Evolutionary conservation across 2,113 vertebrate genomes (phyloP), one percentile per base, ranked within the genome.

Genomic region (Sinocyclocheilus anshuiensis): DNA sequence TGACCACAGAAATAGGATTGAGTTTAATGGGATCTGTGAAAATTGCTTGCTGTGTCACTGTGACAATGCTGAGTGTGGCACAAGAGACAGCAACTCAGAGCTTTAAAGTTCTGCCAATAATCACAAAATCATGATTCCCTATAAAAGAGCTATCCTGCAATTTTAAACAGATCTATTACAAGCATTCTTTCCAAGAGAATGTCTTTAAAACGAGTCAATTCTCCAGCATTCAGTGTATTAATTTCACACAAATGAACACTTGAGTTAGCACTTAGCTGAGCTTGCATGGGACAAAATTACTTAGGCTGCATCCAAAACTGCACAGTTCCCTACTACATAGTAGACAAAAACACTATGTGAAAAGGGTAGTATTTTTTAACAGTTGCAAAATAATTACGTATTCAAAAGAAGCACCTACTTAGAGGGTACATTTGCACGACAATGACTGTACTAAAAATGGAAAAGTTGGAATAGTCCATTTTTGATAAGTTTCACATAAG

Each of bases 31-130:
- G 33, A 69, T 53, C 39, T 50, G 36, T 82, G 61, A 67, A 50
- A 82, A 82, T 10, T 45, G 59, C 59, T 63, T 22, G 8, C 57
- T 0, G 50, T 65, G 36, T 81, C 79, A 81, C 59, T 22, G 57
- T 81, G 79, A 65, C 79, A 81, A 45, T 0, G 59, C 59, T 65
- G 36, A 59, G 15, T 65, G 61, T 61, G 77, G 16, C 24, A 39
- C 36, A 29, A 29, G 39, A 26, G 22, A 67, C 59, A 67, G 36
- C 59, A 50, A 22, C 42, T 26, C 10, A 29, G 50, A 50, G n/a
- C 80, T 82, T 67, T 82, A 11, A 82, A 50, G 18, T 82, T 69
- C n/a, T 18, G 22, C 80, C 80, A 82, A 69, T 79, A 78, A 36
- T 79, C 77, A 79, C 77, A 79, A 79, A 59, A 79, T 36, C 53